phyloP scores from a whole-genome alignment of 1,140 invertebrate genomes.

The Drosophila ercepeae region DNA sequence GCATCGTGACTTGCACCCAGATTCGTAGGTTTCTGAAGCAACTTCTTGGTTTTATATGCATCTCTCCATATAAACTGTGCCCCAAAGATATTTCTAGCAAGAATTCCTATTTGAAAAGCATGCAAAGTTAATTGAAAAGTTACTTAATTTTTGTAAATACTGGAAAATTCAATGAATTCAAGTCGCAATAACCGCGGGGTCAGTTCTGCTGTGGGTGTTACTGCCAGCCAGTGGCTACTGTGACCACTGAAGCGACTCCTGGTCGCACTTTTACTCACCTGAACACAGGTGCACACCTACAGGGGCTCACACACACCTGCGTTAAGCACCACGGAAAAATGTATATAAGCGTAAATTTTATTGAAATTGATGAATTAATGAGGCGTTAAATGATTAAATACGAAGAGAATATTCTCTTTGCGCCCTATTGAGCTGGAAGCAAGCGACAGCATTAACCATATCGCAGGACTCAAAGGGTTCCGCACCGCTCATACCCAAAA shows the following conservation, averaged over 20 bases:
- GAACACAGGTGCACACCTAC: conserved; percentile 8
- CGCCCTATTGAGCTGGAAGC: conserved; percentile 80
- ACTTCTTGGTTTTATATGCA: too few species aligned
- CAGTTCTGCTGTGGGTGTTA: too few species aligned
- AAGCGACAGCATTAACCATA: conserved; percentile 43
- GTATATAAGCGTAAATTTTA: conserved; percentile 74
- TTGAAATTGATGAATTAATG: conserved; percentile 83
- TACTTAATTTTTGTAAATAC: conserved; percentile 1
- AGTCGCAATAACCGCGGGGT: background rate
- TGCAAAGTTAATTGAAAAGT: background rate
- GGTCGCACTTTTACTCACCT: conserved; percentile 30
- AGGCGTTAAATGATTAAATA: conserved; percentile 81
- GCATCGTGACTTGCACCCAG: conserved; percentile 8
- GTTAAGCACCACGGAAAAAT: conserved; percentile 46
- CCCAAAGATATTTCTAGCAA: too few species aligned
- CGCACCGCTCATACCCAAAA: background rate
- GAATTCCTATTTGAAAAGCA: conserved; percentile 1
- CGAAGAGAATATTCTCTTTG: conserved; percentile 63
- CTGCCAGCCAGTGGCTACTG: conserved; percentile 11
- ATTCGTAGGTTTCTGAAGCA: background rate
- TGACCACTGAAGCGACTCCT: conserved; percentile 31
- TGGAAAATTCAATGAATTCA: conserved; percentile 21
- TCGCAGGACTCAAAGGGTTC: conserved; percentile 39
- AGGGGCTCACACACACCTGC: conserved; percentile 30
- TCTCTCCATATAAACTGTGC: too few species aligned